Evolutionary conservation across 92 coral and sea anemone genomes (phyloP), one percentile per base, ranked within the genome.

Genomic region (Montipora capitata): DNA sequence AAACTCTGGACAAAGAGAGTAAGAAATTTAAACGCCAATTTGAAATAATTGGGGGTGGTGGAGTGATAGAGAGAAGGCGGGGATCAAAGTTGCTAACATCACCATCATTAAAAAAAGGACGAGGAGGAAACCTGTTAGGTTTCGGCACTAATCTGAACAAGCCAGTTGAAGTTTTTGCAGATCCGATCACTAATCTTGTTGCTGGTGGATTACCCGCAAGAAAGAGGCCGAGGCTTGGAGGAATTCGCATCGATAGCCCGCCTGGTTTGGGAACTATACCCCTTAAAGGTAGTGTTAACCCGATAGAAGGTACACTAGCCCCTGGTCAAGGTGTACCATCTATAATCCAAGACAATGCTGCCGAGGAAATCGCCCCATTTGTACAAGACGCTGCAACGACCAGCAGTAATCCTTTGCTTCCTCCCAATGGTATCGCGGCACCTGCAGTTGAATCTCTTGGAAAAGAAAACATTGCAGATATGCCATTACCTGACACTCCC

Each of bases 91-190:
- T 88, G 15, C n/a, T 91, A n/a, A 80, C 80, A 15, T 90, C 78
- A 57, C 75, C 93, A 18, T 68, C 93, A 14, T 78, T 88, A 40
- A 91, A 86, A 41, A 92, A 89, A 85, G 89, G 86, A 51, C 78
- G 90, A 57, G 89, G 72, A 75, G 64, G 76, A 68, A 85, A 81
- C 48, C 74, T 86, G 49, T 87, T 83, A 35, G 88, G 84, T 71
- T 57, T 84, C n/a, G 74, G 72, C 39, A 39, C 68, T 45, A 84
- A 82, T 44, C 77, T 69, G 40, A 87, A 84, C 81, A 93, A 95
- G 65, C 96, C 96, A 11, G 78, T 93, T 6, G 95, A 93, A 57
- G 90, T 95, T 18, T 84, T 95, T 16, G 66, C 91, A 27, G 98
- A 92, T 59, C 94, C 94, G 16, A 72, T 83, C 2, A 39, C 71